Base-by-base conservation (phyloP, 2,797 vertebrate genomes). In the Zalophus californianus region DNA sequence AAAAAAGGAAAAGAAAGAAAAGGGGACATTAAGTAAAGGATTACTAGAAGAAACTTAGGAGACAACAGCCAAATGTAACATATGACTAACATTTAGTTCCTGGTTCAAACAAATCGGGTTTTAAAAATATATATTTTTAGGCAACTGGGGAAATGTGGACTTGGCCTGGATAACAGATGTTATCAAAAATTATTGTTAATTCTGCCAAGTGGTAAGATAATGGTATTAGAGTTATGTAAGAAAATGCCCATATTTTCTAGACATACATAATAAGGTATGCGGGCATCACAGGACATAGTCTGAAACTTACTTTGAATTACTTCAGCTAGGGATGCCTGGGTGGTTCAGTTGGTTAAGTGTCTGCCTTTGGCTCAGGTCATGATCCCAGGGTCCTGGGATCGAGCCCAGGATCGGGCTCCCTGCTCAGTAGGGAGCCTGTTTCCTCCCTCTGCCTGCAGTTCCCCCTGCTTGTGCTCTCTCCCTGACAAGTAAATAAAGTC, bases 281-380 rank as follows among this genome's bases (percentile, higher is more conserved):
- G 75, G 27, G 50, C 5, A 75, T 80, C 68, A 48, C 29, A 60
- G 41, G 12, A 44, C 23, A 93, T 5, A 41, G 27, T 66, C 12
- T 73, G 14, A 41, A 94, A 91, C 38, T 38, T 90, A 14, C n/a
- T 96, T 95, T 89, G 58, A 96, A 35, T 94, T 75, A 85, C 32
- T 73, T 93, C 52, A 90, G 25, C n/a, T 44, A 13, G 14, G 27
- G 62, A 64, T 32, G 13, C 62, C 62, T 32, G 62, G 14, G 14
- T 32, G 29, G 62, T 6, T 32, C 62, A 32, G 62, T 29, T 13
- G 15, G 29, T 64, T 64, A 15, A 64, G 62, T 2, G 14, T 7
- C 62, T 32, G 62, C 29, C 32, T 64, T 64, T 15, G 62, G 62
- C 62, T 32, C 29, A 64, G 29, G 62, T 32, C 29, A 32, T 16